phyloP scores from a whole-genome alignment of 53 echinoderm and acorn worm genomes.

The Antedon mediterranea region DNA sequence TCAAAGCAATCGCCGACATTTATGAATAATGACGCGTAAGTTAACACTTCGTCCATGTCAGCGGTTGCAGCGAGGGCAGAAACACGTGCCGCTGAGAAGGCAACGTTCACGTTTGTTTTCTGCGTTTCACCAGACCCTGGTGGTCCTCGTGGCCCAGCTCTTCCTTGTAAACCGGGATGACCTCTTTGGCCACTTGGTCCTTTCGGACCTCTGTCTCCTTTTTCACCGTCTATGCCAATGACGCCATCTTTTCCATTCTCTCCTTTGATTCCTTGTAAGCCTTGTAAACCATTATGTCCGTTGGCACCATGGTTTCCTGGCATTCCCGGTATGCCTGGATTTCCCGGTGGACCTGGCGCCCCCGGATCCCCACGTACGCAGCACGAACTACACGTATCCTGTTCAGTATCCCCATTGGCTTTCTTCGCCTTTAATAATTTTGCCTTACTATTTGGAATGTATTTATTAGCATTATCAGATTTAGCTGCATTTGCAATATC shows the following conservation, averaged over 20 bases:
- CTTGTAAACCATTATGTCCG: conserved; percentile 6
- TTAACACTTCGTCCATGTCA: conserved; percentile 39
- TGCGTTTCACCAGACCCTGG: conserved; percentile 16
- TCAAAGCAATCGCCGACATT: conserved; percentile 66
- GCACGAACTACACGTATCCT: conserved; percentile 44
- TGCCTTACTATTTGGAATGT: not conserved
- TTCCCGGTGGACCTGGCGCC: conserved; percentile 47
- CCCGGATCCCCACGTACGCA: conserved; percentile 66
- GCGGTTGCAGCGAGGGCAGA: conserved; percentile 44
- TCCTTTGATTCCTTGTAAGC: conserved; percentile 41
- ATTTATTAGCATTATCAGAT: not conserved
- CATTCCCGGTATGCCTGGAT: not conserved
- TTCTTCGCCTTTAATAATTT: not conserved
- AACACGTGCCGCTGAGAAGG: conserved; percentile 60
- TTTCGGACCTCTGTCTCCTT: conserved; percentile 17
- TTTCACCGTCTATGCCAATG: conserved; percentile 21
- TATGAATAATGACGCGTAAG: conserved; percentile 49
- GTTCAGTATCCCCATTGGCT: not conserved
- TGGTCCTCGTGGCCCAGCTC: conserved; percentile 41
- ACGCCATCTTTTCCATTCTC: conserved; percentile 35
- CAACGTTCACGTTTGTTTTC: not conserved
- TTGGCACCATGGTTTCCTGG: not conserved
- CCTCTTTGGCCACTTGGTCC: conserved; percentile 35
- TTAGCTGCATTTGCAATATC: not conserved
- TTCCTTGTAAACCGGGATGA: conserved; percentile 35